These are phyloP conservation scores for Netta rufina DNA, from an alignment of 2,797 vertebrate genomes.

Conservation along the genomic window DNA sequence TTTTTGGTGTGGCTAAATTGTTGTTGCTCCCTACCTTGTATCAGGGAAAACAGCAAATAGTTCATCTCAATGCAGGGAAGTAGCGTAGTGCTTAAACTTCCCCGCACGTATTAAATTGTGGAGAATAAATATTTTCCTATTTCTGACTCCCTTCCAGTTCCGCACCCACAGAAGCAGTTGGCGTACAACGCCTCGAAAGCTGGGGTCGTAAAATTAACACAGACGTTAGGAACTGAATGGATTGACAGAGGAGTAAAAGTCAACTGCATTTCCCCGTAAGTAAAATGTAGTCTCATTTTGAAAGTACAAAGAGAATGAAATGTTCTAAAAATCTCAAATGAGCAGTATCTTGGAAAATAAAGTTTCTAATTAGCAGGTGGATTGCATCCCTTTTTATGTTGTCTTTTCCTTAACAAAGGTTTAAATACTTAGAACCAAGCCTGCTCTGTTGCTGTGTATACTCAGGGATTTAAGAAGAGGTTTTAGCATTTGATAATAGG, in stretches of 20 bases:
- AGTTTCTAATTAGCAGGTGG: conserved; percentile 77
- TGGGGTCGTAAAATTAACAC: conserved; percentile 86
- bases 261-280: conserved; percentile 88
- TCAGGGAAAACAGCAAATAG: background rate
- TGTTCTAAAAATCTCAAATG: conserved; percentile 53
- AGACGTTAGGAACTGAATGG: conserved; percentile 84
- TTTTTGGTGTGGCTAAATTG: background rate
- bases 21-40: background rate
- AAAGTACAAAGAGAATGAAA: conserved; percentile 46
- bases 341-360: conserved; percentile 47
- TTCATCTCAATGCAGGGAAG: background rate
- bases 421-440: conserved; percentile 73
- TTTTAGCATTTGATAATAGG: conserved; percentile 81
- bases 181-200: conserved; percentile 84
- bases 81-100: background rate
- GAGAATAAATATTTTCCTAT: conserved; percentile 29
- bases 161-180: conserved; percentile 86
- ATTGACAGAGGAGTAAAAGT: conserved; percentile 83
- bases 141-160: conserved; percentile 70
- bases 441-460: conserved; percentile 65
- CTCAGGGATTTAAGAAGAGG: conserved; percentile 68
- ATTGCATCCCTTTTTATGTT: conserved; percentile 69
- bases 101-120: background rate
- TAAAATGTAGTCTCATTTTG: conserved; percentile 42
- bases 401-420: conserved; percentile 72